A percentile compares a stretch with the other conserved stretches of the same genome.
Conservation (phyloP, 1,140 invertebrate species). For the Palaemon carinicauda region DNA sequence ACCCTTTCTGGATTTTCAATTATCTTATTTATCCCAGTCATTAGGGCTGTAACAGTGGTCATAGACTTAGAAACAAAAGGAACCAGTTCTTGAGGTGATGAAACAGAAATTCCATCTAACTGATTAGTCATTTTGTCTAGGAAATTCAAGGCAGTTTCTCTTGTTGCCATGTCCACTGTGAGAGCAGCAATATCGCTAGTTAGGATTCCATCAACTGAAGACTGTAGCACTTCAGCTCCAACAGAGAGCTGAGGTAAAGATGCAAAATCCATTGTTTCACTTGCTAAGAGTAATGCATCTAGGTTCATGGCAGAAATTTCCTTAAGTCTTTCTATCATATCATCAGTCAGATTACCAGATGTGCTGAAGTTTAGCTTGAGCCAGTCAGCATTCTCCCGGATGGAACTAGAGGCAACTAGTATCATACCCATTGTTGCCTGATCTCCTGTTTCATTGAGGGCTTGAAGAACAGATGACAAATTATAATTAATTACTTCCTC, state of each 20-base stretch:
- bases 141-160: not conserved
- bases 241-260: slow-evolving; percentile 4
- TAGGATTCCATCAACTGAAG: slow-evolving; percentile 6
- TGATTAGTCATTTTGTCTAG: slow-evolving; percentile 6
- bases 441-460: not conserved
- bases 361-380: not conserved
- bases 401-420: not conserved
- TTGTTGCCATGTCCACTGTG: slow-evolving; percentile 18
- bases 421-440: slow-evolving; percentile 7
- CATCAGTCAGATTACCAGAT: not conserved
- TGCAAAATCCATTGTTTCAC: not conserved
- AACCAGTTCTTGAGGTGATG: not conserved
- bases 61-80: not conserved
- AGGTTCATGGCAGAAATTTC: slow-evolving; percentile 14
- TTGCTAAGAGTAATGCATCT: not conserved
- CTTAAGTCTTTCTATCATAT: not conserved
- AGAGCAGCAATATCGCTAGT: not conserved
- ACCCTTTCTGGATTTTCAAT: slow-evolving; percentile 3
- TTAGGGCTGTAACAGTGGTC: not conserved
- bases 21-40: slow-evolving; percentile 7
- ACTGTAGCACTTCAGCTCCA: not conserved
- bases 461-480: not conserved
- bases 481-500: not conserved
- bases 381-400: slow-evolving; percentile 15
- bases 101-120: not conserved